Evolutionary conservation across 1,140 invertebrate genomes (phyloP), one percentile per base, ranked within the genome.

Genomic region (Drosophila rufa): DNA sequence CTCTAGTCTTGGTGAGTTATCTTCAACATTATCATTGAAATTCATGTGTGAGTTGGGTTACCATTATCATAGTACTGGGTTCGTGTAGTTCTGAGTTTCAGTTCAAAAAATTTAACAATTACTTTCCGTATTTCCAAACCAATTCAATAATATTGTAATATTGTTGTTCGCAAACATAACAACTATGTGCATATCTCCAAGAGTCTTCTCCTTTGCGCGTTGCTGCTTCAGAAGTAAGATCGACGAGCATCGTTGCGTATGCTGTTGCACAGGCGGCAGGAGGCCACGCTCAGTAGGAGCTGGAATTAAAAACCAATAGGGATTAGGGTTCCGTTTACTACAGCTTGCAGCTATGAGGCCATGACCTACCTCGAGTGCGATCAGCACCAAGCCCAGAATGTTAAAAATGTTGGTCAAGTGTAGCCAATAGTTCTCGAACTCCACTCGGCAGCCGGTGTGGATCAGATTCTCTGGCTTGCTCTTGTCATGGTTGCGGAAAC

Each of bases 161-260:
- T 42, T 56, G n/a, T 57, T 19, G 0, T 22, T 60, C 33, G n/a
- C 3, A 48, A 67, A 60, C 38, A 60, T 33, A 68, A 42, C 36
- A n/a, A 50, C n/a, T 36, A 27, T 19, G 30, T 19, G 38, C 14
- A 43, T 19, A 53, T 40, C 47, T 14, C 17, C 14, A 33, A 27
- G 19, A 36, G 43, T 50, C 8, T 7, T 50, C 33, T 17, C 2
- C 11, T 56, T 33, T n/a, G n/a, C 11, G 47, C 8, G 15, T 66
- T 46, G 2, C 17, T 14, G 17, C 4, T 19, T 56, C 75, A 92
- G 33, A 62, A 92, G 19, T 75, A 90, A 2, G 87, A 62, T 8
- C 91, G 87, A 15, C 91, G 71, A 14, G 66, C 75, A 76, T 92
- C 91, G 43, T 92, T 92, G 33, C 91, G 91, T 71, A 92, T 91